These are phyloP conservation scores for Trilocha varians DNA, from an alignment of 2,888 invertebrate genomes.

Conservation along the genomic window DNA sequence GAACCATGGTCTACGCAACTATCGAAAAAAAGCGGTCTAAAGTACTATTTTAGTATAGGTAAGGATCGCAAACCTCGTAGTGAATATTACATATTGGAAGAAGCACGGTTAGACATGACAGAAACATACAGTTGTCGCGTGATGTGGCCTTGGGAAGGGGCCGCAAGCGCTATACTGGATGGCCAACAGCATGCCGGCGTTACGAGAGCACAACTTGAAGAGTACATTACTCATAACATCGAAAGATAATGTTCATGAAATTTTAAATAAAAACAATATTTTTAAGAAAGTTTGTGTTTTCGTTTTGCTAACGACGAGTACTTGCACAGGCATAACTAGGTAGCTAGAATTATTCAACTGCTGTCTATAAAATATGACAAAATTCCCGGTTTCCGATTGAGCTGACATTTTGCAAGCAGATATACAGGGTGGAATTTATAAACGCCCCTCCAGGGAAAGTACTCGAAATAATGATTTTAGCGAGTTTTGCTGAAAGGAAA, in stretches of 20 bases:
- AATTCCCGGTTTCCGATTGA: too few species aligned
- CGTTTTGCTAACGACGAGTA: too few species aligned
- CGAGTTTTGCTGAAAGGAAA: too few species aligned
- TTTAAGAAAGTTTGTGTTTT: too few species aligned
- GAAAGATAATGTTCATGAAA: slow-evolving; percentile 11
- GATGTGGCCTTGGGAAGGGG: slow-evolving; percentile 56
- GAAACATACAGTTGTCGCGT: slow-evolving; percentile 35
- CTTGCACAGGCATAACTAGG: too few species aligned
- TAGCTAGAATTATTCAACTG: too few species aligned
- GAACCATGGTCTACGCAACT: slow-evolving; percentile 61
- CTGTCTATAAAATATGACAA: too few species aligned
- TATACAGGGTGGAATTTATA: too few species aligned
- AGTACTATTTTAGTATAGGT: slow-evolving; percentile 48
- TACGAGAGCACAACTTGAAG: slow-evolving; percentile 42
- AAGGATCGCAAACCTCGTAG: slow-evolving; percentile 41
- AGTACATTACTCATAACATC: slow-evolving; percentile 29
- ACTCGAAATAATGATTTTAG: too few species aligned
- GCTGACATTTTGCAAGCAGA: too few species aligned
- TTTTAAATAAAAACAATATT: background rate
- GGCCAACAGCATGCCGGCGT: slow-evolving; percentile 30
- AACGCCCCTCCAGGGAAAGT: too few species aligned
- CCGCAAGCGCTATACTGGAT: slow-evolving; percentile 43
- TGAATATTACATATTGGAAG: slow-evolving; percentile 41
- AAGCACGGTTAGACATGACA: slow-evolving; percentile 46
- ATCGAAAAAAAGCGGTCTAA: slow-evolving; percentile 45